Base-by-base conservation (phyloP, 1,140 invertebrate species). In the Pinna nobilis region DNA sequence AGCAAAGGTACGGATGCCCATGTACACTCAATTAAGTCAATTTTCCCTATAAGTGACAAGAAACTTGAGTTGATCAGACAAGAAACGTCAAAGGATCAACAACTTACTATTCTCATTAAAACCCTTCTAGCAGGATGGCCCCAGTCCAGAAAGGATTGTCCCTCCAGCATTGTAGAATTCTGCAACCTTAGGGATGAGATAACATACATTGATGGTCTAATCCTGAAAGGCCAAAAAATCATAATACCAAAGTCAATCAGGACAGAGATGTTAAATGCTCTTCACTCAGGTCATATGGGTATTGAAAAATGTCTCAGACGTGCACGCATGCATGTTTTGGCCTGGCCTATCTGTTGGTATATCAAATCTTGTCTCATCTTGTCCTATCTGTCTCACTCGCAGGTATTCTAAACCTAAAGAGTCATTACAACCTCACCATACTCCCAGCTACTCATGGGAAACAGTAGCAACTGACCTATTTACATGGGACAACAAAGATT, bases 101-200 rank as follows among this genome's bases (percentile, higher is more conserved):
- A 77, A 37, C 28, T 74, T 6, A 18, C 51, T 13, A 70, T 41
- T 2, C 44, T 77, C 1, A 74, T 30, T 49, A 13, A 63, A 11
- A 33, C 32, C 4, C 70, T 74, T 37, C 25, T 50, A 15, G 18
- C 44, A 9, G 70, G 76, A 5, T 78, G 71, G 76, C 68, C 68
- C 11, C 41, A 74, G 1, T 35, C 6, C 6, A 47, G 71, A 13
- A 49, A 7, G 20, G 18, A 63, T 33, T 78, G 71, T 60, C 60
- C 61, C 3, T 0, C 15, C 2, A 5, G 15, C 1, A 15, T 76
- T 9, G 7, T 37, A 6, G 68, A 70, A 35, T 66, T 39, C 33
- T 76, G 67, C 60, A 76, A 76, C 55, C 51, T 60, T 39, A 18
- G 66, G 23, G 74, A 78, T 57, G 64, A 68, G 41, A 15, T 70